Conservation (phyloP, 1,140 invertebrate genomes). For the Eciton burchellii region DNA sequence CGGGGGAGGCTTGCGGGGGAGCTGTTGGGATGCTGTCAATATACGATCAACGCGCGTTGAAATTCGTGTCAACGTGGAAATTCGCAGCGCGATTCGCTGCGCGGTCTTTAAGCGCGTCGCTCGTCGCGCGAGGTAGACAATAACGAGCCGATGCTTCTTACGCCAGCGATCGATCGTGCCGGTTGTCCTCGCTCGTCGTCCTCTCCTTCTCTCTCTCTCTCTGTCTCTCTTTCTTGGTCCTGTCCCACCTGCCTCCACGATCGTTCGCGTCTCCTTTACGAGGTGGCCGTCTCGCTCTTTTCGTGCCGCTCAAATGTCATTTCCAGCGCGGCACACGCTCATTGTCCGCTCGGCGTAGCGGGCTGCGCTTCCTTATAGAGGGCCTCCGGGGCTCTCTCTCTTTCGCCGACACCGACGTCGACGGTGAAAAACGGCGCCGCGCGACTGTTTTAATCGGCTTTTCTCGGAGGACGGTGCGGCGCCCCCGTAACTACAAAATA, state of each 20-base stretch:
- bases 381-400: conserved; percentile 52
- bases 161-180: conserved; percentile 16
- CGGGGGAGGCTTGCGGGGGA: too few relatives aligned
- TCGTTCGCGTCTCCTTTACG: conserved; percentile 33
- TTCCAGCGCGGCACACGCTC: conserved; percentile 77
- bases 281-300: conserved; percentile 35
- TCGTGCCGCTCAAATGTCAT: conserved; percentile 74
- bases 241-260: conserved; percentile 35
- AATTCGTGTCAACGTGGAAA: conserved; percentile 45
- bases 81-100: conserved; percentile 30
- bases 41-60: too few relatives aligned
- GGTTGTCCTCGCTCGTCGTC: background rate
- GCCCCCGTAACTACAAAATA: conserved; percentile 69
- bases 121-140: conserved; percentile 69
- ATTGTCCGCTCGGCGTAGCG: conserved; percentile 70
- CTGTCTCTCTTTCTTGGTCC: background rate
- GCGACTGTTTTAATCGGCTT: conserved; percentile 74
- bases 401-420: conserved; percentile 70
- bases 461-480: conserved; percentile 64
- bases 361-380: conserved; percentile 72
- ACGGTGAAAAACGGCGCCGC: conserved; percentile 73
- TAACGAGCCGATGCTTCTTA: conserved; percentile 75
- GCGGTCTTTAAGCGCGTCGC: conserved; percentile 63
- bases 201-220: background rate
- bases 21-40: too few relatives aligned